These are phyloP conservation scores for Gulo gulo DNA, from an alignment of 2,113 vertebrate genomes.

Conservation along the genomic window DNA sequence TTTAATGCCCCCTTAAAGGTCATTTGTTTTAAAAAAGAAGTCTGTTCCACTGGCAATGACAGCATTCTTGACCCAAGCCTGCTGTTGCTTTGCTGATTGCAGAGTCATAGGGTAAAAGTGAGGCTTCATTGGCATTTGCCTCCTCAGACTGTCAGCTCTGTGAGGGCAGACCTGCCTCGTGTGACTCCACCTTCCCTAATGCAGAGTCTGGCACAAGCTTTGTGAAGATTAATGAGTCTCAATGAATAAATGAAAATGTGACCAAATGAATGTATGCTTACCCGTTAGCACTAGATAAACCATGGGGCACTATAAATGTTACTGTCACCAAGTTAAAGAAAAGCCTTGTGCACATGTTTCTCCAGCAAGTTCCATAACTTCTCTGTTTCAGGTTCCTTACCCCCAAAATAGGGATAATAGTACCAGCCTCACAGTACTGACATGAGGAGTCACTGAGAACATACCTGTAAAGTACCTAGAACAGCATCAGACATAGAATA, in stretches of 20 bases:
- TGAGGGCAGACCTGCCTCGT: neutral
- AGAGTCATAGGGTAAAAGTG: neutral
- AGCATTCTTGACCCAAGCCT: neutral
- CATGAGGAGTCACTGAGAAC: neutral
- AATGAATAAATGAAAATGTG: neutral
- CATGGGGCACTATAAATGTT: too few relatives aligned
- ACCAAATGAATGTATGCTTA: neutral
- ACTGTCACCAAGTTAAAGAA: neutral
- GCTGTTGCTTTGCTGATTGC: neutral
- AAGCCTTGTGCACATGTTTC: neutral
- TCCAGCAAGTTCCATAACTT: neutral
- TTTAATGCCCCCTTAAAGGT: neutral
- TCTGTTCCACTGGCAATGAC: neutral
- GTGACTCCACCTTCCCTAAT: neutral
- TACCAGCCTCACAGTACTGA: neutral
- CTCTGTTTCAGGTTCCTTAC: neutral
- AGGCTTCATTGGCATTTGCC: neutral
- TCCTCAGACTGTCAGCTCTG: neutral
- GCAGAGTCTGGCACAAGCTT: neutral
- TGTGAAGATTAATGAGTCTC: neutral
- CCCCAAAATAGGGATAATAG: neutral
- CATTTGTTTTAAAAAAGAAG: neutral
- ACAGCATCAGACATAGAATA: neutral
- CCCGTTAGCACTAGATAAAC: neutral
- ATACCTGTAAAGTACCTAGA: neutral